Percentiles rank a stretch among this genome's conserved stretches.
Conservation (phyloP, 2,888 invertebrate species). For the Anorthoa munda region DNA sequence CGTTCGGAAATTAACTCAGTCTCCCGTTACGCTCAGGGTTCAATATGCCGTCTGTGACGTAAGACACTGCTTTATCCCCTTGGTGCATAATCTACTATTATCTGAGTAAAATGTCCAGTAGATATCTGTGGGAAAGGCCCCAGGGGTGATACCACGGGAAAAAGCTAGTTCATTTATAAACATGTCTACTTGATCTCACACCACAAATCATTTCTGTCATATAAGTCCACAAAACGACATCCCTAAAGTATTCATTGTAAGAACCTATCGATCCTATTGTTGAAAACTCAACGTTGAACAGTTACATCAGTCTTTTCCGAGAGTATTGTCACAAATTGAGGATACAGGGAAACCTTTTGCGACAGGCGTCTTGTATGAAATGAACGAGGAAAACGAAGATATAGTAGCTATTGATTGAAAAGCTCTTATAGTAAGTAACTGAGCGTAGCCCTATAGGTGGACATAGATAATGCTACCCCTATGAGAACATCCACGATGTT, state of each 20-base stretch:
- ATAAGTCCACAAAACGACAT: background rate
- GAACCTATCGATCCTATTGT: background rate
- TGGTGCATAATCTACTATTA: too few relatives aligned
- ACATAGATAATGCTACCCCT: background rate
- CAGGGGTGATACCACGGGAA: too few relatives aligned
- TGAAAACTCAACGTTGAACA: background rate
- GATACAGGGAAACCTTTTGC: constrained; percentile 30
- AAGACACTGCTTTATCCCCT: too few relatives aligned
- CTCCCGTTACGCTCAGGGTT: too few relatives aligned
- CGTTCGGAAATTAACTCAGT: too few relatives aligned
- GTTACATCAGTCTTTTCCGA: background rate
- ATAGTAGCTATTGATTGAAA: constrained; percentile 14
- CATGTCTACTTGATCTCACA: too few relatives aligned
- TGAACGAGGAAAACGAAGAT: constrained; percentile 18
- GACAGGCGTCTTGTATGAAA: background rate
- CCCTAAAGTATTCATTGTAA: background rate
- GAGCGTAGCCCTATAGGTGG: background rate
- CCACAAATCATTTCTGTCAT: too few relatives aligned
- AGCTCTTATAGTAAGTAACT: constrained; percentile 15
- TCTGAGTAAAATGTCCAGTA: too few relatives aligned
- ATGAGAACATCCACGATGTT: too few relatives aligned
- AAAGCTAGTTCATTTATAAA: too few relatives aligned
- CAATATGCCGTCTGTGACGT: too few relatives aligned
- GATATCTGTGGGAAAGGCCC: too few relatives aligned
- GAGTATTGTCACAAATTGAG: constrained; percentile 25